Base-by-base conservation (phyloP, 2,113 vertebrate species). In the Epinephelus moara region DNA sequence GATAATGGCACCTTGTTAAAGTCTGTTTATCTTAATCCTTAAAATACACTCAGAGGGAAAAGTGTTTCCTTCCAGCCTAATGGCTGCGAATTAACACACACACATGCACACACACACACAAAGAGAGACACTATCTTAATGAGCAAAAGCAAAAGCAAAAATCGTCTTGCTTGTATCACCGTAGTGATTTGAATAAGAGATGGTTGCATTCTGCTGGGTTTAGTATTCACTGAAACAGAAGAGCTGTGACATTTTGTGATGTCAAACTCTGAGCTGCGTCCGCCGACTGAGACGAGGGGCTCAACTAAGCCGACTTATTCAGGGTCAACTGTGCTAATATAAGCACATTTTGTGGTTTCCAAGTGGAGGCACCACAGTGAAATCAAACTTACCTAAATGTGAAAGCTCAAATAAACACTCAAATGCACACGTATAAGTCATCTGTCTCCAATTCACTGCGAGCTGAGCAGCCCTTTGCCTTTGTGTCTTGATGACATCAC, bases 1-100 rank as follows among this genome's bases (percentile, higher is more conserved):
- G 75, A 93, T 95, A 94, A 95, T 94, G 91, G 91, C 88, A 92
- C 92, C 93, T 94, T 94, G 95, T 95, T 95, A 93, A 91, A 89
- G 92, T 88, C 86, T 94, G 94, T 95, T 95, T 94, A 94, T 94
- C 93, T 91, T 94, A 94, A 95, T 95, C 94, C 92, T 94, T 94
- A 94, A 94, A 95, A 95, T 93, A 95, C 89, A 93, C 93, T 94
- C 91, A 67, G 88, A 92, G 86, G 90, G 92, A 90, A 93, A 94
- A 95, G 94, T 95, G 93, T 93, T 95, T 95, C 94, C 94, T 95
- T 95, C 94, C 93, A 95, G 90, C 66, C 80, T 90, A 90, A 91
- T 90, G 84, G 90, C 73, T 78, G 85, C 27, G 59, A 84, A 63
- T 78, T 83, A 64, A 91, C 56, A 84, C 87, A 77, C 5, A 68